phyloP scores from a whole-genome alignment of 2,888 invertebrate genomes.

The Cataglyphis rosenhaueri region DNA sequence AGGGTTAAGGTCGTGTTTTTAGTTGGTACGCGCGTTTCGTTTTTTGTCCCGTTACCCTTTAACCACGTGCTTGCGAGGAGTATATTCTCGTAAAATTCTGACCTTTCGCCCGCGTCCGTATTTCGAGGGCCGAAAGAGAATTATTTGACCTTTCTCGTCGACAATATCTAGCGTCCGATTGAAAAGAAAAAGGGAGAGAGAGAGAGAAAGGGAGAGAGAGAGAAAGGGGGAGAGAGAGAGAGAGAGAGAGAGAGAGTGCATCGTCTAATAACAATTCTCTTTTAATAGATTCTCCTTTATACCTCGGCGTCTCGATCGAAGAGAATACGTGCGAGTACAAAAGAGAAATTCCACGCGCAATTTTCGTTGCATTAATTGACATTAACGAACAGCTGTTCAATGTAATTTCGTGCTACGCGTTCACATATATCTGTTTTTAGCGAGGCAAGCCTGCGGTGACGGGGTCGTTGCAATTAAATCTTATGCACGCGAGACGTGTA shows the following conservation, averaged over 20 bases:
- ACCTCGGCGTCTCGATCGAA: background rate
- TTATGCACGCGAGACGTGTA: conserved; percentile 45
- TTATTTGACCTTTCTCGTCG: conserved; percentile 44
- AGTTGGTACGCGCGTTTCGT: background rate
- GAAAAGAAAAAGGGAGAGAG: background rate
- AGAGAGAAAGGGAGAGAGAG: background rate
- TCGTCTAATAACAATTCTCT: conserved; percentile 31
- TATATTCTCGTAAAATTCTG: conserved; percentile 52
- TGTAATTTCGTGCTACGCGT: conserved; percentile 26
- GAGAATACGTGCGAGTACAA: background rate
- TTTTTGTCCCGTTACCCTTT: conserved; percentile 38
- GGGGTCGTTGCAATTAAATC: conserved; percentile 52
- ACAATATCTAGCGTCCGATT: conserved; percentile 12
- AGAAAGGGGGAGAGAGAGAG: too few relatives aligned
- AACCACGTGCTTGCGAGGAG: conserved; percentile 33
- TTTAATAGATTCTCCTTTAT: conserved; percentile 22
- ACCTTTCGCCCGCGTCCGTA: conserved; percentile 29
- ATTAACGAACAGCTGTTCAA: conserved; percentile 20
- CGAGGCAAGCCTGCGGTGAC: conserved; percentile 38
- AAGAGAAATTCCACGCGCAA: conserved; percentile 9
- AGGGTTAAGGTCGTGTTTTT: conserved; percentile 33
- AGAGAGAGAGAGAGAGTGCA: background rate
- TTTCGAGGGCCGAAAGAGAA: conserved; percentile 6
- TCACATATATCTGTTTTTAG: conserved; percentile 37
- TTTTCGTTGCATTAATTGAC: conserved; percentile 24